A percentile compares a stretch with the other conserved stretches of the same genome.
Conservation (phyloP, 2,113 vertebrate species). For the Uria lomvia region DNA sequence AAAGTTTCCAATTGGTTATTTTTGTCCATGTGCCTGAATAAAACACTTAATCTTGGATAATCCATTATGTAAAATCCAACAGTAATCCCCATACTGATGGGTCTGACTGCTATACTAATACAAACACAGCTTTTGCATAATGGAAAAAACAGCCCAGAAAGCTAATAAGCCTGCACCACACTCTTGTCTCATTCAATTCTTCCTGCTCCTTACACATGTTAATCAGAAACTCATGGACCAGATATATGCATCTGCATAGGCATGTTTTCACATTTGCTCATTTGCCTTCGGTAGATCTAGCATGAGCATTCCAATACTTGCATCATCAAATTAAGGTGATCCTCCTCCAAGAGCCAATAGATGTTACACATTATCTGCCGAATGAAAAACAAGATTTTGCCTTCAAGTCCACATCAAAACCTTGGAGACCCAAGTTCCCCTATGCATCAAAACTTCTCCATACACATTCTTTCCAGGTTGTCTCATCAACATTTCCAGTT, state of each 20-base stretch:
- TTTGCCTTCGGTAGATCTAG: background rate
- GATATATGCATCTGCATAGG: background rate
- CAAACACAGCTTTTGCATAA: background rate
- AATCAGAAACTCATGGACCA: background rate
- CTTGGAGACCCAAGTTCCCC: background rate
- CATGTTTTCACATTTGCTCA: background rate
- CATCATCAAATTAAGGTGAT: background rate
- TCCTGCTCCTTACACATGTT: background rate
- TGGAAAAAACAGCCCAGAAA: background rate
- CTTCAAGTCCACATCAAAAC: background rate
- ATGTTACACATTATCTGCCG: background rate
- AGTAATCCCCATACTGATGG: conserved; percentile 76
- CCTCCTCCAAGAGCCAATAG: background rate
- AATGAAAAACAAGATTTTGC: background rate
- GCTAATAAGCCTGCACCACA: background rate
- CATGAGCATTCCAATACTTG: background rate
- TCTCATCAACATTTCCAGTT: background rate
- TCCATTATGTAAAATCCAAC: conserved; percentile 77
- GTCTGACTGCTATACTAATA: conserved; percentile 48
- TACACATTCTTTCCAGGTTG: background rate
- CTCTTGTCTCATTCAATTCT: background rate
- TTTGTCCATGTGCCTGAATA: conserved; percentile 79
- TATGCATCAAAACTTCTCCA: background rate
- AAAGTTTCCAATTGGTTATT: conserved; percentile 77
- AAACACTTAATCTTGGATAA: conserved; percentile 83